These are phyloP conservation scores for Tiliacea citrago DNA, from an alignment of 2,888 invertebrate species.

Conservation along the genomic window DNA sequence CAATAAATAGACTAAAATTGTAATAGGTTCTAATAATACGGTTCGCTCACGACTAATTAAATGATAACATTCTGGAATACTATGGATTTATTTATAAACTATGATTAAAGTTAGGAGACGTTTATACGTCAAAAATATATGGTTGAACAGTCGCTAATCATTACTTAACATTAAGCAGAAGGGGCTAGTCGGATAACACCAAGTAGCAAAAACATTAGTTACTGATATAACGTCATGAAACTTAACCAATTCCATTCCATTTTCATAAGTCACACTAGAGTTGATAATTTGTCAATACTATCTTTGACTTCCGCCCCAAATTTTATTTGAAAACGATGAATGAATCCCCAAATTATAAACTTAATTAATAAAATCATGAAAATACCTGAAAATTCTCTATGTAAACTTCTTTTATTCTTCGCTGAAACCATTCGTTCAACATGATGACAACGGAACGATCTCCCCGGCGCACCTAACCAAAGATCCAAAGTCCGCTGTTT, in stretches of 20 bases:
- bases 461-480: slow-evolving; percentile 79
- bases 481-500: slow-evolving; percentile 74
- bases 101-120: too few species aligned
- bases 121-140: too few species aligned
- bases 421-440: slow-evolving; percentile 89
- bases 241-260: neutral
- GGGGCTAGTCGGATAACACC: neutral
- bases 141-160: too few species aligned
- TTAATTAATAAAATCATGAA: slow-evolving; percentile 5
- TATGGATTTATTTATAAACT: too few species aligned
- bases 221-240: neutral
- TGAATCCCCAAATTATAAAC: neutral
- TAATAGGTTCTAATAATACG: neutral
- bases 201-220: neutral
- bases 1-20: neutral
- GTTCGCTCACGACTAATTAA: neutral
- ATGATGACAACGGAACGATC: slow-evolving; percentile 83
- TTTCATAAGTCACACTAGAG: neutral
- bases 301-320: neutral
- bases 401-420: slow-evolving; percentile 81
- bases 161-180: too few species aligned
- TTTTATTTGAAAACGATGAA: neutral
- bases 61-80: neutral
- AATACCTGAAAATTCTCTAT: slow-evolving; percentile 84
- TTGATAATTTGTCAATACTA: neutral